Conservation (phyloP, 2,797 vertebrate species). For the Rachycentron canadum region DNA sequence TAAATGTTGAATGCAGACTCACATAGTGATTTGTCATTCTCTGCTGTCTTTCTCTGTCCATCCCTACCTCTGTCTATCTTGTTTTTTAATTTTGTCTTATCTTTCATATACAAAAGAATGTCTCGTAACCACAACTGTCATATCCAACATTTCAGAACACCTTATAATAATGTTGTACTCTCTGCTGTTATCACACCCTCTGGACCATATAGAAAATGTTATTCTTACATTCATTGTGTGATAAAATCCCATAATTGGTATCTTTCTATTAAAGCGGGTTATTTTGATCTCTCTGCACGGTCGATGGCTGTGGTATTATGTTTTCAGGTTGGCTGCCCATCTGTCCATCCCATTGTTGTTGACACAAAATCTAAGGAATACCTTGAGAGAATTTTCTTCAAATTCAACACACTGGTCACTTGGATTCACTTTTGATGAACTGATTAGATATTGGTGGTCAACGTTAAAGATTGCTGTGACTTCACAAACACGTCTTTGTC, state of each 20-base stretch:
- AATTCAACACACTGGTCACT: neutral
- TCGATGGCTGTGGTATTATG: neutral
- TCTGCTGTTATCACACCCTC: neutral
- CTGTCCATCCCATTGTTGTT: neutral
- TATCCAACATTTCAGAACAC: neutral
- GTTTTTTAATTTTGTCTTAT: neutral
- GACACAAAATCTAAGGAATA: neutral
- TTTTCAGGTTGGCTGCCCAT: neutral
- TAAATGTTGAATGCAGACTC: neutral
- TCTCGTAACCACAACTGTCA: neutral
- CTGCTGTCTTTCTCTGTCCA: neutral
- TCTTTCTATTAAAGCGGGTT: neutral
- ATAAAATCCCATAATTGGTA: conserved; percentile 14
- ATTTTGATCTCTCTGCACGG: neutral
- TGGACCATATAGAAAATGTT: neutral
- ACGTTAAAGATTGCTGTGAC: neutral
- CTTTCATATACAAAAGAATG: neutral
- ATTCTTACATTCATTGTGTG: neutral
- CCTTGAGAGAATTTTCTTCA: neutral
- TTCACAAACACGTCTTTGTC: neutral
- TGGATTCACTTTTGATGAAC: neutral
- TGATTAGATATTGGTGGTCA: neutral
- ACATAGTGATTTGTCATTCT: neutral
- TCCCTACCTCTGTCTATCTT: neutral
- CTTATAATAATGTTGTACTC: neutral